These are phyloP conservation scores for Drosophila sechellia DNA, from an alignment of 1,140 invertebrate genomes.

Conservation along the genomic window DNA sequence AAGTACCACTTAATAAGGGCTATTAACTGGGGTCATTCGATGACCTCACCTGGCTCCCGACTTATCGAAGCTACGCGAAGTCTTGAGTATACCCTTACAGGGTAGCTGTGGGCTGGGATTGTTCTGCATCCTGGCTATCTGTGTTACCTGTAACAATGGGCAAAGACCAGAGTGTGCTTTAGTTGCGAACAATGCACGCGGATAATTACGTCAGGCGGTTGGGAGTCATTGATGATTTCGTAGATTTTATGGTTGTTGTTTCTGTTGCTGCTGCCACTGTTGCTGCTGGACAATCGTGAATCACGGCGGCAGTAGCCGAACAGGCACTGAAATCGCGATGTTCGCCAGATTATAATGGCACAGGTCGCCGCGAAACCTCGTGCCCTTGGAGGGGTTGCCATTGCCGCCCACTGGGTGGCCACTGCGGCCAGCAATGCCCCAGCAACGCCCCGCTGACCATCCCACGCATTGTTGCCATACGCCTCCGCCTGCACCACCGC, in stretches of 20 bases:
- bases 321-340: conserved; percentile 39
- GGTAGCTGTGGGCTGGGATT: conserved; percentile 88
- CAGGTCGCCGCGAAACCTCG: conserved; percentile 44
- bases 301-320: conserved; percentile 48
- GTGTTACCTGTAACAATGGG: conserved; percentile 37
- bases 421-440: conserved; percentile 1
- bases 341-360: conserved; percentile 48
- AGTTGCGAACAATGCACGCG: conserved; percentile 35
- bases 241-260: no score
- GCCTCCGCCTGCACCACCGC: background rate
- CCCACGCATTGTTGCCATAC: background rate
- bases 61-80: conserved; percentile 94
- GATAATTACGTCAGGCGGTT: conserved; percentile 64
- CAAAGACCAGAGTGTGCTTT: conserved; percentile 25
- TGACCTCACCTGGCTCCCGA: conserved; percentile 83
- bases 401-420: conserved; percentile 40
- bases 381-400: conserved; percentile 69
- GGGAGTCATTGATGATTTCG: conserved; percentile 5
- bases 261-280: conserved; percentile 6
- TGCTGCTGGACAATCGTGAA: conserved; percentile 49
- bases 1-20: background rate
- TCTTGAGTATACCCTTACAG: conserved; percentile 96
- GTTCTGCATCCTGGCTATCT: conserved; percentile 70
- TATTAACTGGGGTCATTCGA: background rate
- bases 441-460: conserved; percentile 11